These are phyloP conservation scores for Lophius piscatorius DNA, from an alignment of 2,113 vertebrate species.

Conservation along the genomic window DNA sequence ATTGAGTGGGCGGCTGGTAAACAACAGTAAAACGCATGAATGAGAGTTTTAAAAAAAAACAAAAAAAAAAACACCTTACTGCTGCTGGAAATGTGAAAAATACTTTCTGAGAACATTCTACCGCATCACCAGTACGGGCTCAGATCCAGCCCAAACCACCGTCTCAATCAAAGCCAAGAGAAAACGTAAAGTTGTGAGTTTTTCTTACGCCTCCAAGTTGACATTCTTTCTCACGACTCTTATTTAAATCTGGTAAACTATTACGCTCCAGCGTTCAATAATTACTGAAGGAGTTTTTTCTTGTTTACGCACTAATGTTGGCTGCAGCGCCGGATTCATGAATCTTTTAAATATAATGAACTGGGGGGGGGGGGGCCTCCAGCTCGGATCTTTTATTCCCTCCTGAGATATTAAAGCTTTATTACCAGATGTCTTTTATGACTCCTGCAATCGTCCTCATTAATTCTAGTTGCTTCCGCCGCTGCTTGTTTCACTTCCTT, in stretches of 20 bases:
- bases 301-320: slow-evolving; percentile 9
- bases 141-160: too few species aligned
- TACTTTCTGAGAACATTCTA: not conserved
- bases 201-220: too few species aligned
- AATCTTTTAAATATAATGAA: slow-evolving; percentile 21
- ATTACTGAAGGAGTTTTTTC: slow-evolving; percentile 1
- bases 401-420: slow-evolving; percentile 38
- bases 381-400: slow-evolving; percentile 3
- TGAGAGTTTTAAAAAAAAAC: not conserved
- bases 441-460: not conserved
- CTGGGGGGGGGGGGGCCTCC: slow-evolving; percentile 1
- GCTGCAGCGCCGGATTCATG: slow-evolving; percentile 29
- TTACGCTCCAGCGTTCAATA: slow-evolving; percentile 2
- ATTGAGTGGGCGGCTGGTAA: slow-evolving; percentile 24
- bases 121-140: slow-evolving; percentile 1
- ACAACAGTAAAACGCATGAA: too few species aligned
- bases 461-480: not conserved
- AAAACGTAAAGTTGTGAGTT: too few species aligned
- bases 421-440: slow-evolving; percentile 23
- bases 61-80: not conserved
- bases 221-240: not conserved
- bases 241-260: slow-evolving; percentile 8
- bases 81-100: slow-evolving; percentile 8
- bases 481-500: not conserved
- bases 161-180: too few species aligned